Conservation (phyloP, 2,888 invertebrate species). For the Diarsia mendica region DNA sequence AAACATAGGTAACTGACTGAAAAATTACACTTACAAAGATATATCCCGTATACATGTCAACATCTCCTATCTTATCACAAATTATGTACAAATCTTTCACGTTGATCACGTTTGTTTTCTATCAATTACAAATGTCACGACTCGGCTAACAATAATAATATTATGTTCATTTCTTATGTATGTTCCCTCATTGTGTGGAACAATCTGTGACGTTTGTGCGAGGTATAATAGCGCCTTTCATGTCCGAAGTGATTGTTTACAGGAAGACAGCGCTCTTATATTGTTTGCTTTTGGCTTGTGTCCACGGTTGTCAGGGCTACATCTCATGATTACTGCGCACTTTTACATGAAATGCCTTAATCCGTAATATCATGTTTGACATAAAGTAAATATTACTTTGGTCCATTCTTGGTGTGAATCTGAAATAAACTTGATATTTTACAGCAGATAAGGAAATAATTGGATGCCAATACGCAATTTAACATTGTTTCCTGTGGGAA, state of each 20-base stretch:
- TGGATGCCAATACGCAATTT: neutral
- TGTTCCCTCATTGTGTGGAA: constrained; percentile 46
- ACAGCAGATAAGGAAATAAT: neutral
- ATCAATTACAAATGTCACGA: constrained; percentile 65
- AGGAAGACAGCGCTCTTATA: constrained; percentile 50
- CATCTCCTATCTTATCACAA: constrained; percentile 54
- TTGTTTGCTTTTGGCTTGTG: constrained; percentile 60
- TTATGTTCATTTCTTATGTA: constrained; percentile 29
- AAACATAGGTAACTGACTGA: constrained; percentile 10
- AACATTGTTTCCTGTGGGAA: too few species aligned
- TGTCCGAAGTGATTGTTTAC: constrained; percentile 56
- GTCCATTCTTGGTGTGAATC: neutral
- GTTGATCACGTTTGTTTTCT: constrained; percentile 59
- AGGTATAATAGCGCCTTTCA: constrained; percentile 56
- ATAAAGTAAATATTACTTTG: neutral
- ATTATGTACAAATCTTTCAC: constrained; percentile 49
- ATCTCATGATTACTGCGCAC: constrained; percentile 2
- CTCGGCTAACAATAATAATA: constrained; percentile 48
- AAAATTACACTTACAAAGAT: constrained; percentile 28
- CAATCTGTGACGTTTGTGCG: constrained; percentile 42
- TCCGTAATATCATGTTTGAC: neutral
- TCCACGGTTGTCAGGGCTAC: constrained; percentile 48
- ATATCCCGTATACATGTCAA: constrained; percentile 31
- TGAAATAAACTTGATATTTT: neutral
- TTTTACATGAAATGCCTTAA: neutral